These are phyloP conservation scores for Grantiella picta DNA, from an alignment of 2,113 vertebrate species.

Conservation along the genomic window DNA sequence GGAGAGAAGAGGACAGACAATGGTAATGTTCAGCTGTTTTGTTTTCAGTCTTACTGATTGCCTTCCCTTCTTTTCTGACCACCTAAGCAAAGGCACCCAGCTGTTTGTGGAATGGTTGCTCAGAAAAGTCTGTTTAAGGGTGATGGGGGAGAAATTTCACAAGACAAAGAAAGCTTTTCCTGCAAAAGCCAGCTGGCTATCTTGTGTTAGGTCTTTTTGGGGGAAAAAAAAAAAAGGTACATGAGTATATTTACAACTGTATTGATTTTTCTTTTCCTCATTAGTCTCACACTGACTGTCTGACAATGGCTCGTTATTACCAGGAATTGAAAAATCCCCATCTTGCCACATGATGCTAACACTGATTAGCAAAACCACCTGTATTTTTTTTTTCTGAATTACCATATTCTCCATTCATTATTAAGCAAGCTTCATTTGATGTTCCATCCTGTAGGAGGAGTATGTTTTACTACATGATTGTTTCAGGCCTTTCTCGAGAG, in stretches of 20 bases:
- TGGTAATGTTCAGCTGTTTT: constrained; percentile 15
- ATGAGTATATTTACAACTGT: background rate
- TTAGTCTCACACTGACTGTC: background rate
- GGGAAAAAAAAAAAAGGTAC: background rate
- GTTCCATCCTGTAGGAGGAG: background rate
- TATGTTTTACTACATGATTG: background rate
- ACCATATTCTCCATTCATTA: background rate
- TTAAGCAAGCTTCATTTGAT: background rate
- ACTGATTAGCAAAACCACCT: background rate
- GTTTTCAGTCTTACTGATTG: constrained; percentile 35
- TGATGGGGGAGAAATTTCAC: background rate
- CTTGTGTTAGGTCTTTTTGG: background rate
- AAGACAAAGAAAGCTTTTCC: constrained; percentile 12
- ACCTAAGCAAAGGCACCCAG: constrained; percentile 7
- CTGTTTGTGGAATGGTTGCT: constrained; percentile 20
- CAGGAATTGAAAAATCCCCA: background rate
- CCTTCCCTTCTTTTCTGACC: background rate
- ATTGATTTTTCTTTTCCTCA: constrained; percentile 10
- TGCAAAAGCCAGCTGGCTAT: background rate
- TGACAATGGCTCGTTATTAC: background rate
- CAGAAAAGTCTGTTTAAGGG: background rate
- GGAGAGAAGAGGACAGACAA: background rate
- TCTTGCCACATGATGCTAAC: background rate
- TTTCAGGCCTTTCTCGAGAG: background rate
- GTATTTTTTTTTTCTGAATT: background rate